These are phyloP conservation scores for Agrotis clavis DNA, from an alignment of 2,888 invertebrate genomes.

Conservation along the genomic window DNA sequence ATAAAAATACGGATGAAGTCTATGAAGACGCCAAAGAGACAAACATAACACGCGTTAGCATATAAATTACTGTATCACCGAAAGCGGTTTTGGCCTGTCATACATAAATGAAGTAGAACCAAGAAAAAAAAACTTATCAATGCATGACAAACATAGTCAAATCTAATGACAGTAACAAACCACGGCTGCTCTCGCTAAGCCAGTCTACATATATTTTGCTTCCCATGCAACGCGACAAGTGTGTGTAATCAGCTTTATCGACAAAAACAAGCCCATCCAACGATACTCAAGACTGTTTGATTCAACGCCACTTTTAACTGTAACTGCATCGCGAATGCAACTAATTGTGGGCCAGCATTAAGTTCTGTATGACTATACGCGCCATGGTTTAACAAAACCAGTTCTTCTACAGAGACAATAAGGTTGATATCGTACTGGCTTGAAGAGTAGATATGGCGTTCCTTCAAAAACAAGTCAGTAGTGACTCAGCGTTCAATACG, in stretches of 20 bases:
- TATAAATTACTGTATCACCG: background rate
- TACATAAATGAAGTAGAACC: too few relatives aligned
- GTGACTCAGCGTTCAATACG: conserved; percentile 85
- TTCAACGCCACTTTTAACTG: conserved; percentile 70
- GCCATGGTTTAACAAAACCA: conserved; percentile 30
- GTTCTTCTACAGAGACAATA: conserved; percentile 42
- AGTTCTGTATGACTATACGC: conserved; percentile 49
- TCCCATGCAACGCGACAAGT: conserved; percentile 52
- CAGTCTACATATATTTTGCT: conserved; percentile 17
- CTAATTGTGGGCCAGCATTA: conserved; percentile 67
- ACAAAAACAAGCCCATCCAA: conserved; percentile 52
- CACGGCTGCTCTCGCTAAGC: conserved; percentile 26
- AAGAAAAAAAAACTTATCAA: background rate
- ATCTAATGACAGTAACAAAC: conserved; percentile 33
- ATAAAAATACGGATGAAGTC: background rate
- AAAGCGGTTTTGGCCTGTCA: background rate
- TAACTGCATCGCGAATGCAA: conserved; percentile 71
- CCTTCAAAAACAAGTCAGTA: conserved; percentile 31
- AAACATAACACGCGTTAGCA: background rate
- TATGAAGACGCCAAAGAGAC: background rate
- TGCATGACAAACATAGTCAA: conserved; percentile 6
- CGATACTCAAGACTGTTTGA: conserved; percentile 49
- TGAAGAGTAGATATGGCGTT: conserved; percentile 58
- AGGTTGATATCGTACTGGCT: conserved; percentile 35
- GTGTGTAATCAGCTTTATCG: conserved; percentile 52